Percentiles rank a stretch among this genome's conserved stretches.
Conservation (phyloP, 2,797 vertebrate genomes). For the Gambelia wislizenii region DNA sequence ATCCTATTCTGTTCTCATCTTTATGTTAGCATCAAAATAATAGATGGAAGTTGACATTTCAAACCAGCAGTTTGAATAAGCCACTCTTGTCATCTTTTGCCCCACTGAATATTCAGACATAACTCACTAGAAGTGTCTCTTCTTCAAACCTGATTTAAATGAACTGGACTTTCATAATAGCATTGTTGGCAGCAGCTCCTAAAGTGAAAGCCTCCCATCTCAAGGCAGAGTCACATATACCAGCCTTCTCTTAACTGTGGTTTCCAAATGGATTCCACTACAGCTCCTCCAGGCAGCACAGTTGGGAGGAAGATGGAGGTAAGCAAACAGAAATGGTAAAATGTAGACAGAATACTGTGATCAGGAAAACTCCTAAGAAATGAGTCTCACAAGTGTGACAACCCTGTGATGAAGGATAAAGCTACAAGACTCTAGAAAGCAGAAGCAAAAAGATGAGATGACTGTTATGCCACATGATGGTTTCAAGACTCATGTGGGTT, state of each 20-base stretch:
- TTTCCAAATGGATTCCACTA: background rate
- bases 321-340: too few relatives aligned
- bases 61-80: background rate
- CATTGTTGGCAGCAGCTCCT: background rate
- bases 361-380: too few relatives aligned
- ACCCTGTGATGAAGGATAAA: too few relatives aligned
- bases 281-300: too few relatives aligned
- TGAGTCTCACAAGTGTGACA: too few relatives aligned
- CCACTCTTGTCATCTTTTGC: background rate
- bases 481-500: too few relatives aligned
- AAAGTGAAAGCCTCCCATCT: background rate
- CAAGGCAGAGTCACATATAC: background rate
- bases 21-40: background rate
- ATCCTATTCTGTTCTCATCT: background rate
- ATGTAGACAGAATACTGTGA: too few relatives aligned
- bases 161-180: background rate
- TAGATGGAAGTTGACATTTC: background rate
- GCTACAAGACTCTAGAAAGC: too few relatives aligned
- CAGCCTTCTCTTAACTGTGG: background rate
- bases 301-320: too few relatives aligned
- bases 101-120: background rate
- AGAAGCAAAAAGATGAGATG: too few relatives aligned
- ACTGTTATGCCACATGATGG: too few relatives aligned
- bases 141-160: background rate
- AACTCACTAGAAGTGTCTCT: background rate